Percentiles rank a stretch among this genome's conserved stretches.
phyloP scores from a whole-genome alignment of 92 coral and sea anemone species.

The Montipora capitata region DNA sequence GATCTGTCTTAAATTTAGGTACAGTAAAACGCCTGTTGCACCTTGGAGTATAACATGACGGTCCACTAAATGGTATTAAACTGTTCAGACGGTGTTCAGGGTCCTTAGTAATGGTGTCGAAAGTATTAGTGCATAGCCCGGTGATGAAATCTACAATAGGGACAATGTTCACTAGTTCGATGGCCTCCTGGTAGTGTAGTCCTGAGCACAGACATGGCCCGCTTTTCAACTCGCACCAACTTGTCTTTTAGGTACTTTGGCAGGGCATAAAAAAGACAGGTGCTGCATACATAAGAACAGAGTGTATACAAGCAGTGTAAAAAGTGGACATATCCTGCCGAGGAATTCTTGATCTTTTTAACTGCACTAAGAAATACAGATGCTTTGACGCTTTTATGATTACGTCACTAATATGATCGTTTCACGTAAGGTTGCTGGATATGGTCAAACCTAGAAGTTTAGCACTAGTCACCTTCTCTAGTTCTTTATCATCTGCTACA shows the following conservation, averaged over 20 bases:
- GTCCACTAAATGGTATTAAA: conserved; percentile 10
- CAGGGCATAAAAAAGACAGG: conserved; percentile 55
- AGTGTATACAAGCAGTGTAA: conserved; percentile 9
- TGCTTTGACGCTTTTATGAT: too few species aligned
- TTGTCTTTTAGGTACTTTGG: conserved; percentile 44
- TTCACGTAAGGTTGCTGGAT: too few species aligned
- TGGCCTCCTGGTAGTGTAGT: neutral
- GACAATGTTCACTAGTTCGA: neutral
- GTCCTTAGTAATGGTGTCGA: conserved; percentile 9
- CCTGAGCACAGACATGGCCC: conserved; percentile 17
- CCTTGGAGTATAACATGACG: neutral
- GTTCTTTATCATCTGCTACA: too few species aligned
- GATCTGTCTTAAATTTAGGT: too few species aligned
- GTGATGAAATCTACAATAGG: conserved; percentile 18
- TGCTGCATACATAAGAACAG: conserved; percentile 54
- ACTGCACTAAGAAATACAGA: too few species aligned
- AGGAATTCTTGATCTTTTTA: too few species aligned
- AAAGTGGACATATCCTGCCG: neutral
- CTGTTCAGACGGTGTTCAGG: conserved; percentile 7
- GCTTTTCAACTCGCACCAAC: conserved; percentile 49
- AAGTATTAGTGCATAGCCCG: conserved; percentile 9
- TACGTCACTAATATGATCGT: too few species aligned
- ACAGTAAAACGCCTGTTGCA: too few species aligned
- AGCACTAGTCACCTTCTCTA: too few species aligned
- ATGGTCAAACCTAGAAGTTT: too few species aligned